phyloP scores from a whole-genome alignment of 53 echinoderm and acorn worm genomes.

The Apostichopus leukothele region DNA sequence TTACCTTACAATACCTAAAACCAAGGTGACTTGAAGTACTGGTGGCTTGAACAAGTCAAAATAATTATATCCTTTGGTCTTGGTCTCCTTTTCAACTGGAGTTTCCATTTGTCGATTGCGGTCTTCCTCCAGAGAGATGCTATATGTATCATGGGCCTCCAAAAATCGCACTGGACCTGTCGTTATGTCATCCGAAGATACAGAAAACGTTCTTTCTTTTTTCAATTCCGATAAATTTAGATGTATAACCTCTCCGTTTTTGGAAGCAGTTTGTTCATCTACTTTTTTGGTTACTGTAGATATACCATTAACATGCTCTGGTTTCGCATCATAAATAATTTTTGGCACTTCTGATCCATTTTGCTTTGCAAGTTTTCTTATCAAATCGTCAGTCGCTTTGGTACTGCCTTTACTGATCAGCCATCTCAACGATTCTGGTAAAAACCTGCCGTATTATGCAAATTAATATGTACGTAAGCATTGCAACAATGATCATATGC shows the following conservation, averaged over 20 bases:
- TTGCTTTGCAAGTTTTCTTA: conserved; percentile 63
- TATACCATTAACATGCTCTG: neutral
- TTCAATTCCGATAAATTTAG: neutral
- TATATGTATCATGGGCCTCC: too few species aligned
- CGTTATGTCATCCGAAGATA: neutral
- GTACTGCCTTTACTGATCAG: conserved; percentile 63
- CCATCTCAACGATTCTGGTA: conserved; percentile 86
- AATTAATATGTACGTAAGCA: too few species aligned
- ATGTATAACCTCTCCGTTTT: neutral
- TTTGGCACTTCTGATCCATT: conserved; percentile 50
- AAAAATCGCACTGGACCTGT: neutral
- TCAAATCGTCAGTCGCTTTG: conserved; percentile 59
- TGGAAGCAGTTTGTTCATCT: neutral
- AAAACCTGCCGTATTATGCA: conserved; percentile 45
- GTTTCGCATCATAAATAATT: neutral
- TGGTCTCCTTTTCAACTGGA: too few species aligned
- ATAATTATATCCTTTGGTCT: neutral
- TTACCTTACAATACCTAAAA: conserved; percentile 14
- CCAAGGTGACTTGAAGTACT: conserved; percentile 21
- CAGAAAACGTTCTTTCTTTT: neutral
- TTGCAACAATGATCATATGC: too few species aligned
- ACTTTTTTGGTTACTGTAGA: neutral
- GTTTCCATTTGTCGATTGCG: too few species aligned
- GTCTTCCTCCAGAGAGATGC: too few species aligned
- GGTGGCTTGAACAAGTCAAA: conserved; percentile 31